Conservation (phyloP, 2,888 invertebrate species). For the Phlogophora meticulosa region DNA sequence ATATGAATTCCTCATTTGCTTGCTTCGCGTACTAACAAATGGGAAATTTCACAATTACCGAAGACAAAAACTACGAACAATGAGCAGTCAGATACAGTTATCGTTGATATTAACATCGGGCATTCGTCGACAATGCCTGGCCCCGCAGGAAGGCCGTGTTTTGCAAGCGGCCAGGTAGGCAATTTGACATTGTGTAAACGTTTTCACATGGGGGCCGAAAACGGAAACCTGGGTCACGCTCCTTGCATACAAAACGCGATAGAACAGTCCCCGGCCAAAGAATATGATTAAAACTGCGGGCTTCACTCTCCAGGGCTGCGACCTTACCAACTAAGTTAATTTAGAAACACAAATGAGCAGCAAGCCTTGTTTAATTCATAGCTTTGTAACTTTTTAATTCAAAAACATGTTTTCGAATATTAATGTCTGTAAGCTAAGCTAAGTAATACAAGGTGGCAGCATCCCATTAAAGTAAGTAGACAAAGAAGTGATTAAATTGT, state of each 20-base stretch:
- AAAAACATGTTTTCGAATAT: slow-evolving; percentile 40
- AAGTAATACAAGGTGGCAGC: slow-evolving; percentile 35
- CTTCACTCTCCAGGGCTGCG: slow-evolving; percentile 40
- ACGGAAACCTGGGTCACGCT: slow-evolving; percentile 86
- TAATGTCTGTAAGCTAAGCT: slow-evolving; percentile 30
- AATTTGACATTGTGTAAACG: slow-evolving; percentile 88
- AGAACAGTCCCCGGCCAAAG: slow-evolving; percentile 59
- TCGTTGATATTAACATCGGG: slow-evolving; percentile 67
- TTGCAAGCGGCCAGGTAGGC: slow-evolving; percentile 82
- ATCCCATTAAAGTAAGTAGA: slow-evolving; percentile 8
- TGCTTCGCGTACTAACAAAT: slow-evolving; percentile 54
- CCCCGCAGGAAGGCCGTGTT: slow-evolving; percentile 80
- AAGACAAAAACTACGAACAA: slow-evolving; percentile 65
- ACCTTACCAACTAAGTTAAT: slow-evolving; percentile 54
- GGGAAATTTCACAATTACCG: slow-evolving; percentile 62
- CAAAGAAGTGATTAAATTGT: slow-evolving; percentile 29
- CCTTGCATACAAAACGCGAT: slow-evolving; percentile 79
- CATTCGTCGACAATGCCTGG: slow-evolving; percentile 71
- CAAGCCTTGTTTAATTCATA: slow-evolving; percentile 49
- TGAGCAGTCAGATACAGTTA: slow-evolving; percentile 68
- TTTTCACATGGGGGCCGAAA: slow-evolving; percentile 85
- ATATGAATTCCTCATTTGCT: slow-evolving; percentile 56
- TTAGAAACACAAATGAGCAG: slow-evolving; percentile 53
- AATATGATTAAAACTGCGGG: slow-evolving; percentile 56
- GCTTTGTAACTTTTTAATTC: slow-evolving; percentile 52